Base-by-base conservation (phyloP, 2,113 vertebrate genomes). In the Ceyx melanurus region DNA sequence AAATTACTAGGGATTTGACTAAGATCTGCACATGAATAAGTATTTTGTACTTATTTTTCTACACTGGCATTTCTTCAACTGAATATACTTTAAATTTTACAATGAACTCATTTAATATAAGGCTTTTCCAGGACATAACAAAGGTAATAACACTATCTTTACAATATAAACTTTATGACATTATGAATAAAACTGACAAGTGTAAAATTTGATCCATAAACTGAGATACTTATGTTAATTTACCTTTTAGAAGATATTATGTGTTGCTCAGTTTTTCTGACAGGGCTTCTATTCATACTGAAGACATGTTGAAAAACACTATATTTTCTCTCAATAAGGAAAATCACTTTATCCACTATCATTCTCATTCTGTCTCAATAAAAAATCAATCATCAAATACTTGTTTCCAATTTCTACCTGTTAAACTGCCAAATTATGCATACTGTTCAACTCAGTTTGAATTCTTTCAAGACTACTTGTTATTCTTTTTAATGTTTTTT, bases 281-380 rank as follows among this genome's bases (percentile, higher is more conserved):
- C 97, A 98, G 94, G 93, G 79, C 91, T 97, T 96, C 95, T 93
- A 97, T 97, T 98, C 96, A 97, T 94, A 84, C 71, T 90, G 90
- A 94, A 96, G 96, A 97, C 96, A 97, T 97, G 97, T 97, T 97
- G 95, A 97, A 97, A 98, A 98, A 97, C 93, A 97, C 64, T 93
- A 40, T 96, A 97, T 97, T 97, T 97, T 97, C 90, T 96, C 95
- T 97, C 95, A 97, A 68, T 97, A 97, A 96, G 83, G 92, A 97
- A 96, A 97, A 97, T 97, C 91, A 96, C 94, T 97, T 97, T 97
- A 97, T 97, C 92, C 96, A 97, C 95, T 97, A 95, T 95, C 95
- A 97, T 93, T 92, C 94, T 96, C 82, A 86, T 96, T 97, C 96
- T 95, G 93, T 97, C 95, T 97, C 96, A 97, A 97, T 97, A 97